These are phyloP conservation scores for Eupristina koningsbergeri DNA, from an alignment of 1,140 invertebrate genomes.

Conservation along the genomic window DNA sequence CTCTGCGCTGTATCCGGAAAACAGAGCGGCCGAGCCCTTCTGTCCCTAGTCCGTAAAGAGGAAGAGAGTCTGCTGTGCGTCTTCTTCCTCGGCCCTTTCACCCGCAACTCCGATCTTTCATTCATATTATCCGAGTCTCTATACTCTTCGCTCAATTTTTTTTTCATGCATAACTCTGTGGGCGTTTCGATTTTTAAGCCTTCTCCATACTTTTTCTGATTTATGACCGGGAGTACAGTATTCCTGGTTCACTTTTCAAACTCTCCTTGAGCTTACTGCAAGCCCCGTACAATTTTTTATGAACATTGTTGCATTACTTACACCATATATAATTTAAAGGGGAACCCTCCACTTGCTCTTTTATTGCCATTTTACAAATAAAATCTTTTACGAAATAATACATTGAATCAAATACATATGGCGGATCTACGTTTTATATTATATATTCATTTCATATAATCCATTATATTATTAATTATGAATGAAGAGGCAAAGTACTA, in stretches of 20 bases:
- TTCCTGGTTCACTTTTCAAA: background rate
- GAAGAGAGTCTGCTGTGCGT: too few relatives aligned
- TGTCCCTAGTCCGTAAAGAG: background rate
- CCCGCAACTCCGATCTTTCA: too few relatives aligned
- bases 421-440: too few relatives aligned
- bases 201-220: background rate
- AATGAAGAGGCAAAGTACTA: too few relatives aligned
- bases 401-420: too few relatives aligned
- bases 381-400: background rate
- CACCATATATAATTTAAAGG: background rate
- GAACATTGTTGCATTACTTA: too few relatives aligned
- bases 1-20: background rate
- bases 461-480: too few relatives aligned
- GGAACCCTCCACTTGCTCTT: background rate
- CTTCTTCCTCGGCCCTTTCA: background rate
- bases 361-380: background rate
- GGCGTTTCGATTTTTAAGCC: background rate
- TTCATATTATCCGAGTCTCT: too few relatives aligned
- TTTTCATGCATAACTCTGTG: background rate
- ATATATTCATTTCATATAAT: background rate
- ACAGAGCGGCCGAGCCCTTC: background rate
- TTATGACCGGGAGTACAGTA: background rate
- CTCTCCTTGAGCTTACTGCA: background rate
- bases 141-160: background rate
- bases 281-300: background rate